Evolutionary conservation across 1,140 invertebrate genomes (phyloP), one percentile per base, ranked within the genome.

Genomic region (Drosophila asahinai): DNA sequence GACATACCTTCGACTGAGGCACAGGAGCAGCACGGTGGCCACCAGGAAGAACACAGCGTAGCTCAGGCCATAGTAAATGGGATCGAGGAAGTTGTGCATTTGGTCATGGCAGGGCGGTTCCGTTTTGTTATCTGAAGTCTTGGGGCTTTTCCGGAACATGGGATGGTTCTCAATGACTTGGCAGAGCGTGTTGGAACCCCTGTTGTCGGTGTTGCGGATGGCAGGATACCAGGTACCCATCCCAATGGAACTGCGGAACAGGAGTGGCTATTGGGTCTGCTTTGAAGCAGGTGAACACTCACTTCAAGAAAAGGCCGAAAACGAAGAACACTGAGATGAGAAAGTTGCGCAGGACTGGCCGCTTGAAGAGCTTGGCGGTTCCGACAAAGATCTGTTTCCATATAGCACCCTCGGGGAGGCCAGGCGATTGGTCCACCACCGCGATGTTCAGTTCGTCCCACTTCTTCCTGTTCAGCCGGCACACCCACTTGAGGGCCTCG

Each of bases 161-260:
- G 59, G 43, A 8, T 48, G 36, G 9, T 12, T 5, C 3, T 22
- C 5, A 4, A 68, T 27, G 9, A 68, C 30, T 2, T 59, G 12
- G 12, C 72, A 75, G 0, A 75, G 5, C 25, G 19, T 48, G 0
- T 9, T 12, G 1, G n/a, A 12, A 1, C 12, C 22, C 2, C 12
- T 22, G 40, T 38, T 67, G 25, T 72, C 49, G 33, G 33, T 30
- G 52, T 63, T 75, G 3, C 72, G 67, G 15, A 75, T 40, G 19
- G 49, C 25, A 4, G 72, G 72, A 43, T 25, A 75, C 72, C 72
- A 75, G 22, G 57, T n/a, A 3, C 49, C 67, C 5, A 72, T n/a
- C 1, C 72, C 72, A 36, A 72, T 36, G 6, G 72, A 74, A 5
- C 71, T 74, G 40, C 11, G 19, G n/a, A 9, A 11, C 5, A 33